These are phyloP conservation scores for Calypte anna DNA, from an alignment of 2,113 vertebrate genomes.

Conservation along the genomic window DNA sequence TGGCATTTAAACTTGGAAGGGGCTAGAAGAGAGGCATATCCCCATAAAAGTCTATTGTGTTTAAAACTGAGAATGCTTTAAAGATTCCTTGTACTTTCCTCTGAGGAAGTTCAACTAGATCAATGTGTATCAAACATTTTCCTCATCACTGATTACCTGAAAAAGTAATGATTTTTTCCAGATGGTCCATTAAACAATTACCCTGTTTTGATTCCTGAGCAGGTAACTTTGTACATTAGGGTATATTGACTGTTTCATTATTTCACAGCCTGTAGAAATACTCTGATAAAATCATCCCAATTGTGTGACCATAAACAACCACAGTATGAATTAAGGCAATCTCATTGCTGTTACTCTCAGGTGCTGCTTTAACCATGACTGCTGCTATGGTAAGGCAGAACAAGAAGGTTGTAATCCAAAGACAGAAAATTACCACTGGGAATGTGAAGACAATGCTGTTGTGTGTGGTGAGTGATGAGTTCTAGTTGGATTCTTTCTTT, in stretches of 20 bases:
- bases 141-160: not conserved
- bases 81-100: not conserved
- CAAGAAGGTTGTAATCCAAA: slow-evolving; percentile 70
- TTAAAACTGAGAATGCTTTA: not conserved
- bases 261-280: not conserved
- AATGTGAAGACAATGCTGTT: slow-evolving; percentile 25
- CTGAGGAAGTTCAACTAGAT: not conserved
- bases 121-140: not conserved
- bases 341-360: slow-evolving; percentile 10
- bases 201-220: not conserved
- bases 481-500: not conserved
- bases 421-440: slow-evolving; percentile 70
- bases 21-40: not conserved
- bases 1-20: not conserved
- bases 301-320: not conserved
- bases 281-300: not conserved
- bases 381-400: slow-evolving; percentile 69
- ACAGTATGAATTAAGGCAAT: not conserved
- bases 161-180: not conserved
- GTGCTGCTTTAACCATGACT: slow-evolving; percentile 77
- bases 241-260: not conserved
- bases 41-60: not conserved
- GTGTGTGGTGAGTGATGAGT: slow-evolving; percentile 70
- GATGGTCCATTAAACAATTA: not conserved
- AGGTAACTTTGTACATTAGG: not conserved